These are phyloP conservation scores for Zaprionus nigranus DNA, from an alignment of 1,140 invertebrate genomes.

Conservation along the genomic window DNA sequence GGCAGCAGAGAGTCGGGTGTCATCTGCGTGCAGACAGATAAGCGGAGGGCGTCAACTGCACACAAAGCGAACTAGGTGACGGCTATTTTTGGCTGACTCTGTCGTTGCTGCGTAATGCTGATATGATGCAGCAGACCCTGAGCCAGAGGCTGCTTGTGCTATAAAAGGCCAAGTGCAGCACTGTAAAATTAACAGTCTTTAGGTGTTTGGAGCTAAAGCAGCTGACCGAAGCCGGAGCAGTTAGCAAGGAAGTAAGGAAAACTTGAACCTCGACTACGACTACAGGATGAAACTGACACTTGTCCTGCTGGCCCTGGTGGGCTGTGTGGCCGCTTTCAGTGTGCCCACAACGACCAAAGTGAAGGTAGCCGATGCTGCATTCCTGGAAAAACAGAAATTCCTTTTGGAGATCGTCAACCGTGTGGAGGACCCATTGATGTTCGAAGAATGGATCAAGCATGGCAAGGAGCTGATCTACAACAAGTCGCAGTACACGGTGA, in stretches of 20 bases:
- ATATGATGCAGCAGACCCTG: constrained; percentile 41
- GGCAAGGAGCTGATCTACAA: constrained; percentile 53
- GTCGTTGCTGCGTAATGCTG: constrained; percentile 23
- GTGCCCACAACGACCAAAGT: constrained; percentile 51
- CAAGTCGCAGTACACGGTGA: constrained; percentile 66
- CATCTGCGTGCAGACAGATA: constrained; percentile 20
- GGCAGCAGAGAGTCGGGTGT: neutral
- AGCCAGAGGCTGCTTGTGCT: constrained; percentile 13
- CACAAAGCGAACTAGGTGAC: constrained; percentile 22
- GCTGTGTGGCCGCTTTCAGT: constrained; percentile 64
- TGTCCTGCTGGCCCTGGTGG: constrained; percentile 68
- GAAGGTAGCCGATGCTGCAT: constrained; percentile 63
- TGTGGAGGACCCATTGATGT: constrained; percentile 84
- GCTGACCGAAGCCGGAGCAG: constrained; percentile 70
- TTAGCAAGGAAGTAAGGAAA: constrained; percentile 24
- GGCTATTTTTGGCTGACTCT: constrained; percentile 16
- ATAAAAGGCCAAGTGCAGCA: constrained; percentile 38
- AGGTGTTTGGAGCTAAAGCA: constrained; percentile 62
- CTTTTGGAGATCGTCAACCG: constrained; percentile 88
- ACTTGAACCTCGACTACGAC: constrained; percentile 18
- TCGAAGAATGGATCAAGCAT: constrained; percentile 72
- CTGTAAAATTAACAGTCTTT: constrained; percentile 67
- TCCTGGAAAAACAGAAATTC: constrained; percentile 86
- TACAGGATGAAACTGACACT: constrained; percentile 68
- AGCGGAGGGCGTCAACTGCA: constrained; percentile 30